Evolutionary conservation across 2,888 invertebrate genomes (phyloP).

Genomic region (Meandrusa payeni): DNA sequence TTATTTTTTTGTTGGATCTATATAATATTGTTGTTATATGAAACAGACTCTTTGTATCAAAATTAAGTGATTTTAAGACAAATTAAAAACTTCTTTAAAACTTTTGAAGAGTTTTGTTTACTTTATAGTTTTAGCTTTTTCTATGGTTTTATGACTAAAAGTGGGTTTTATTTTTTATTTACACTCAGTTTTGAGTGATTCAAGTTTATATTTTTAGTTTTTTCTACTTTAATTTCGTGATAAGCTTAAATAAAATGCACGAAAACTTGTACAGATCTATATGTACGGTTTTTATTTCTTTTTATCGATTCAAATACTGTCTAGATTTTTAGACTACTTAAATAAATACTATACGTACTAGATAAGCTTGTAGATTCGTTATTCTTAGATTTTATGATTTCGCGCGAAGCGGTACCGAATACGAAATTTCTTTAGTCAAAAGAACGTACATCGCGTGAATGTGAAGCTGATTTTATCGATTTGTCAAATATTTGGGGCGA

Average conservation of each 20-base stretch:
- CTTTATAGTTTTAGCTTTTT: neutral
- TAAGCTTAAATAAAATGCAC: neutral
- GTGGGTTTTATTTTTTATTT: neutral
- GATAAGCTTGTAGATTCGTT: too few relatives aligned
- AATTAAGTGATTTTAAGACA: too few relatives aligned
- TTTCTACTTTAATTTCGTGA: neutral
- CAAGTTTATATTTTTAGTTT: neutral
- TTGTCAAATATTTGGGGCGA: conserved; percentile 32
- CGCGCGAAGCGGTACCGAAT: neutral
- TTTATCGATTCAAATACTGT: too few relatives aligned
- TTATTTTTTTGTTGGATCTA: neutral
- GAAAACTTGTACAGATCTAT: too few relatives aligned
- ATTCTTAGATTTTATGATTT: too few relatives aligned
- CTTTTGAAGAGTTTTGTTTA: conserved; percentile 17
- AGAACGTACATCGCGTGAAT: conserved; percentile 25
- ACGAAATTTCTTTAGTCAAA: conserved; percentile 20
- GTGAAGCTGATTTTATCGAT: conserved; percentile 37
- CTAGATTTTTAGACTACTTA: too few relatives aligned
- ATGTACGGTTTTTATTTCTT: too few relatives aligned
- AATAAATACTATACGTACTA: too few relatives aligned
- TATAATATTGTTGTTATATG: neutral
- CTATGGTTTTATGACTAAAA: neutral
- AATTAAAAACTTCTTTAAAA: too few relatives aligned
- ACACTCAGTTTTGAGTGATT: neutral
- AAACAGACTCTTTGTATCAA: too few relatives aligned